These are phyloP conservation scores for Ceyx margarethae DNA, from an alignment of 2,113 vertebrate species.

Conservation along the genomic window DNA sequence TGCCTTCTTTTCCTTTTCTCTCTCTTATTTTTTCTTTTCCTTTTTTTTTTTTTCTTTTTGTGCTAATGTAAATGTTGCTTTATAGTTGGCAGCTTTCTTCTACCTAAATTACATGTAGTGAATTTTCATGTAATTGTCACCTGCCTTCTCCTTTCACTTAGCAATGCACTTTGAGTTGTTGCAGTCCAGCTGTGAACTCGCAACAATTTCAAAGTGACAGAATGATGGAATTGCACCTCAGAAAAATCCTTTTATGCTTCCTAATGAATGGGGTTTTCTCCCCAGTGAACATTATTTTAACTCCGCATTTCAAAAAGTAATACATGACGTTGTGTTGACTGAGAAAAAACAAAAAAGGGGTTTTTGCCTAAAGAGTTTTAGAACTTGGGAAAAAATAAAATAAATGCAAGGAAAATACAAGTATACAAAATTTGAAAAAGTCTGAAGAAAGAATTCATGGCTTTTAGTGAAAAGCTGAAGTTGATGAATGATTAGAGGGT, in stretches of 20 bases:
- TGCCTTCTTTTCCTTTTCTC: background rate
- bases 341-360: background rate
- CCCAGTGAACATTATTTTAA: slow-evolving; percentile 4
- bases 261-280: background rate
- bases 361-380: background rate
- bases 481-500: background rate
- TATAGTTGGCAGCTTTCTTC: background rate
- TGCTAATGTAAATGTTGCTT: background rate
- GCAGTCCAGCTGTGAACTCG: slow-evolving; percentile 1
- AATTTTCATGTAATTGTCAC: background rate
- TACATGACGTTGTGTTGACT: background rate
- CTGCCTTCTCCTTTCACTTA: slow-evolving; percentile 12
- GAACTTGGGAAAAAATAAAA: background rate
- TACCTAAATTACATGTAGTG: background rate
- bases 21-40: background rate
- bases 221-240: slow-evolving; percentile 15
- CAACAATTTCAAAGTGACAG: slow-evolving; percentile 26
- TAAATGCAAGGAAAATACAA: background rate
- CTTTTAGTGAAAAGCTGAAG: background rate
- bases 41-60: background rate
- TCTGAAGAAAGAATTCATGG: background rate
- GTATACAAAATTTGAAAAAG: background rate
- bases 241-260: slow-evolving; percentile 33
- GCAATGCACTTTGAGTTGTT: background rate
- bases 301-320: background rate